Evolutionary conservation across 2,888 invertebrate genomes (phyloP).

Genomic region (Leptodirus hochenwartii): DNA sequence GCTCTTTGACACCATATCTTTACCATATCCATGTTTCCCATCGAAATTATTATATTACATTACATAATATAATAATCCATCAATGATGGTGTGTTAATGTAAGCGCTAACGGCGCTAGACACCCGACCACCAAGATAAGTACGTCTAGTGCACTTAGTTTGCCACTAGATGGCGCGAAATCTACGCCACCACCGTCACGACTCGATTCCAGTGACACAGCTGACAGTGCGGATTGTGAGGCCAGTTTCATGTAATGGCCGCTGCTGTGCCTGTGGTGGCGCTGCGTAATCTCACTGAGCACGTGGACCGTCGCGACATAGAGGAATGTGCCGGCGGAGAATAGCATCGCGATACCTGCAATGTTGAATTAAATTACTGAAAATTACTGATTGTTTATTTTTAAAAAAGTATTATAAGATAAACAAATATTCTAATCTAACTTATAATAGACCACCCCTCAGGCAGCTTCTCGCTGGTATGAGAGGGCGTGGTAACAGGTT

Average conservation of each 20-base stretch:
- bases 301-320: conserved; percentile 97
- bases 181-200: conserved; percentile 20
- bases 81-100: conserved; percentile 84
- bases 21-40: no score
- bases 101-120: conserved; percentile 73
- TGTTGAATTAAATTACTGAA: no score
- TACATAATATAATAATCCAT: no score
- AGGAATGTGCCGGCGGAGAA: conserved; percentile 98
- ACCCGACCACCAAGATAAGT: conserved; percentile 66
- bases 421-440: no score
- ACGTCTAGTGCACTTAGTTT: conserved; percentile 65
- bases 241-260: conserved; percentile 22
- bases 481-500: no score
- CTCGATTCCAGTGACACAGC: conserved; percentile 17
- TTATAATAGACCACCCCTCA: no score
- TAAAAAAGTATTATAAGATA: not conserved
- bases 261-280: conserved; percentile 26
- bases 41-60: no score
- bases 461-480: no score
- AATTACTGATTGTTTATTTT: conserved; percentile 1
- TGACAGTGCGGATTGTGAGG: no score
- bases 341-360: conserved; percentile 76
- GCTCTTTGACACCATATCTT: no score
- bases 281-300: conserved; percentile 81
- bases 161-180: conserved; percentile 13